Evolutionary conservation across 2,113 vertebrate genomes (phyloP).

Genomic region (Syngnathus floridae): DNA sequence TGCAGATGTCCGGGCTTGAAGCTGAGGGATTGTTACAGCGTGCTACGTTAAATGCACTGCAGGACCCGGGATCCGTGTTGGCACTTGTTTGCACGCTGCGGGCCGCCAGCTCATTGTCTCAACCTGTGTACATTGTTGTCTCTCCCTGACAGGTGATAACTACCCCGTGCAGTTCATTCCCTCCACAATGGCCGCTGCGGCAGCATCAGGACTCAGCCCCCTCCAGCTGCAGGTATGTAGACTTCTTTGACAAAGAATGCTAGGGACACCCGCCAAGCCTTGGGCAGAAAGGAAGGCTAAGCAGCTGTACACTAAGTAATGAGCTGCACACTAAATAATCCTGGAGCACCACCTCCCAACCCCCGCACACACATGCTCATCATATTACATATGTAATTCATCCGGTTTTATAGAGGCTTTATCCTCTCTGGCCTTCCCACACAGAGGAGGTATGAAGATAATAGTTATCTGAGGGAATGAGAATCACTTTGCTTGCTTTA

Average conservation of each 20-base stretch:
- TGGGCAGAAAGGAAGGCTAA: conserved; percentile 79
- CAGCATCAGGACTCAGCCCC: conserved; percentile 99
- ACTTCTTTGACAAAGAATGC: conserved; percentile 78
- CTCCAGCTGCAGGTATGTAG: conserved; percentile 99
- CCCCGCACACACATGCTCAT: conserved; percentile 77
- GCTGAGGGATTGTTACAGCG: conserved; percentile 58
- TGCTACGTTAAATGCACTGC: conserved; percentile 57
- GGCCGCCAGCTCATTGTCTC: conserved; percentile 90
- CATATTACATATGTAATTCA: conserved; percentile 80
- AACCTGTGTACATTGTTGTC: conserved; percentile 92
- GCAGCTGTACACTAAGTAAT: conserved; percentile 97
- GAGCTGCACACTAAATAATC: conserved; percentile 85
- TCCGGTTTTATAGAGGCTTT: conserved; percentile 68
- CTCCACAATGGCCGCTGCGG: conserved; percentile 99
- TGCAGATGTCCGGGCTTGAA: conserved; percentile 91
- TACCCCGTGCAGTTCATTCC: conserved; percentile 99
- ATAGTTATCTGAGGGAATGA: conserved; percentile 64
- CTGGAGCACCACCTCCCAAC: conserved; percentile 56
- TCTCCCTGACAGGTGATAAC: conserved; percentile 96
- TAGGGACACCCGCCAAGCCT: conserved; percentile 79
- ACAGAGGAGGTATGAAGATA: conserved; percentile 52
- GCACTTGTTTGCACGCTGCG: conserved; percentile 82
- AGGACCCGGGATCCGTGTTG: conserved; percentile 78
- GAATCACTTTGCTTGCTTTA: conserved; percentile 52
- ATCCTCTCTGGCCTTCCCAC: conserved; percentile 50